Evolutionary conservation across 2,113 vertebrate species (phyloP).

Genomic region (Ctenomys sociabilis): DNA sequence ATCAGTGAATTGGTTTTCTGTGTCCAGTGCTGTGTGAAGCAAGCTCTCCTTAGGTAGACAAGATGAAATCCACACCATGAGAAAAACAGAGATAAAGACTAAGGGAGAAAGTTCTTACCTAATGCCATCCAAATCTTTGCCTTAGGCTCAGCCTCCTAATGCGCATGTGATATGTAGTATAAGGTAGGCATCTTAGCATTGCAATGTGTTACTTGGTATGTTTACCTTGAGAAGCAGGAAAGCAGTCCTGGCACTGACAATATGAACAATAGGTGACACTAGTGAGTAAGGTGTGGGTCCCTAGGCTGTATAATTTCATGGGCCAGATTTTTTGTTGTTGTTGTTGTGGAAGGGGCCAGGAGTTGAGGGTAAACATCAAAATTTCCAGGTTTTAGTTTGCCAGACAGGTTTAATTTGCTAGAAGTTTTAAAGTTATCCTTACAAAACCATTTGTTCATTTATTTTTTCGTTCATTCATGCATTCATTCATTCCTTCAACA

Average conservation of each 20-base stretch:
- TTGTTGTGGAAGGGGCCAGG: neutral
- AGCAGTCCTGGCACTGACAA: neutral
- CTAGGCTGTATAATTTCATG: neutral
- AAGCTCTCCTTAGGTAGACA: neutral
- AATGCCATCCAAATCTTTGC: neutral
- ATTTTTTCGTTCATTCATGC: neutral
- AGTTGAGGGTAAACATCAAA: neutral
- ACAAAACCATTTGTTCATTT: neutral
- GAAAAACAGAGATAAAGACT: neutral
- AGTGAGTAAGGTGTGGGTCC: neutral
- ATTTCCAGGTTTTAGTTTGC: neutral
- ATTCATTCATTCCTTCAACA: neutral
- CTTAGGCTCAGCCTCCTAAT: neutral
- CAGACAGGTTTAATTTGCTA: neutral
- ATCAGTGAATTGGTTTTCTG: neutral
- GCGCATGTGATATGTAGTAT: neutral
- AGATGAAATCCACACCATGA: neutral
- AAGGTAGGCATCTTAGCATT: neutral
- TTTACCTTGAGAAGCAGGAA: neutral
- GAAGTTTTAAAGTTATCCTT: neutral
- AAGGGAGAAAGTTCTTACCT: neutral
- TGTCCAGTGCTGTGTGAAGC: neutral
- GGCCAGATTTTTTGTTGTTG: neutral
- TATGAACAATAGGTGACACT: neutral
- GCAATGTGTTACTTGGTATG: neutral